Evolutionary conservation across 2,888 invertebrate genomes (phyloP), one percentile per base, ranked within the genome.

Genomic region (Seira sanloemensis): DNA sequence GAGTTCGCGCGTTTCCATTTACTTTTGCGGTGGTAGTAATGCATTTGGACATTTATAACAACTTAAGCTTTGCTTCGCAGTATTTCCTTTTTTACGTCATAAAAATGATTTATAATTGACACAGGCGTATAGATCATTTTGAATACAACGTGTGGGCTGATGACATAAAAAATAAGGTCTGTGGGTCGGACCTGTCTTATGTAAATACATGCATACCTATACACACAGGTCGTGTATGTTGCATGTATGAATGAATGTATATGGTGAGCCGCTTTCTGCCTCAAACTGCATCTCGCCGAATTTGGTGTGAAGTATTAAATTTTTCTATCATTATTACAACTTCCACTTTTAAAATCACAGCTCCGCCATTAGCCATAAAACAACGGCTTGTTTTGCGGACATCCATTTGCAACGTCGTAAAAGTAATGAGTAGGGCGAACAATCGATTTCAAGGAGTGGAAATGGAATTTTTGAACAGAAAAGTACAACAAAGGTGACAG

Each of bases 71-170:
- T n/a, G 5, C 37, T 37, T 12, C 37, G 37, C 37, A 58, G 4
- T 18, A 58, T n/a, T 58, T 58, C 58, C 58, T 18, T 58, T 58
- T 58, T 2, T n/a, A 58, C 16, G 7, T 18, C 58, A 58, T 18
- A 58, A 58, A 58, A 58, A 58, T 58, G 58, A 58, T 58, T 58
- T 58, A 58, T 58, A 58, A 58, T 58, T 58, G 58, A 18, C 58
- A 58, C 12, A 58, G 58, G 58, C 58, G n/a, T 58, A 58, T 58
- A 58, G 58, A 9, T 58, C 58, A 58, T 18, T 58, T n/a, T 18
- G n/a, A n/a, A 18, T 58, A 58, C n/a, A 16, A 58, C 58, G 58
- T 58, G n/a, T n/a, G n/a, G 58, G 58, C 5, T 58, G 58, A 58
- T 58, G 58, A 9, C 58, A 58, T 58, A 58, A 58, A 37, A 58